These are phyloP conservation scores for Notarius quadriscutis DNA, from an alignment of 2,113 vertebrate genomes.

Conservation along the genomic window DNA sequence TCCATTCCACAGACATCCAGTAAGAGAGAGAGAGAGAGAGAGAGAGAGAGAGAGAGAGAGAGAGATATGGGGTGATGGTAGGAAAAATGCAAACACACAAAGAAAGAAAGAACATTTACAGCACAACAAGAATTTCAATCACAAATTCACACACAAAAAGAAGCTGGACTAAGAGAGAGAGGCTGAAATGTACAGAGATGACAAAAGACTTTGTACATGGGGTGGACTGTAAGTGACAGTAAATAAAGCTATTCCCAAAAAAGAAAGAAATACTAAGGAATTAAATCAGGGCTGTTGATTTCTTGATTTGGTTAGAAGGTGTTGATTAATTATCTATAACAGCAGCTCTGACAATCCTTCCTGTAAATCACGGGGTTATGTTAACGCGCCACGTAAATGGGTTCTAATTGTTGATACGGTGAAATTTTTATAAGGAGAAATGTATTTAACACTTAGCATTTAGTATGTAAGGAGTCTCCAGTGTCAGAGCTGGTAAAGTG, in stretches of 20 bases:
- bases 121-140: slow-evolving; percentile 65
- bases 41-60: slow-evolving; percentile 43
- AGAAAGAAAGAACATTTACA: slow-evolving; percentile 74
- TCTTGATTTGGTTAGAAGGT: neutral
- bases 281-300: neutral
- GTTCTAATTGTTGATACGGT: too few species aligned
- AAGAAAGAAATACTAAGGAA: neutral
- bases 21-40: slow-evolving; percentile 63
- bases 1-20: slow-evolving; percentile 78
- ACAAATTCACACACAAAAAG: slow-evolving; percentile 48
- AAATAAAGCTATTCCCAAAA: neutral
- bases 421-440: too few species aligned
- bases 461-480: too few species aligned
- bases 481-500: neutral
- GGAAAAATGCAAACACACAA: slow-evolving; percentile 50
- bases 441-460: too few species aligned
- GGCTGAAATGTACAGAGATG: slow-evolving; percentile 33
- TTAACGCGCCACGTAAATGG: neutral
- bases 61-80: slow-evolving; percentile 53
- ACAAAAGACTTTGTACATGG: slow-evolving; percentile 10
- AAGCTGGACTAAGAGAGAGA: slow-evolving; percentile 39
- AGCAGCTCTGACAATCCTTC: neutral
- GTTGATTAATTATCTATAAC: neutral
- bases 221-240: neutral
- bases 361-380: neutral